A percentile compares a stretch with the other conserved stretches of the same genome.
phyloP scores from a whole-genome alignment of 1,140 invertebrate genomes.

The Drosophila simulans region DNA sequence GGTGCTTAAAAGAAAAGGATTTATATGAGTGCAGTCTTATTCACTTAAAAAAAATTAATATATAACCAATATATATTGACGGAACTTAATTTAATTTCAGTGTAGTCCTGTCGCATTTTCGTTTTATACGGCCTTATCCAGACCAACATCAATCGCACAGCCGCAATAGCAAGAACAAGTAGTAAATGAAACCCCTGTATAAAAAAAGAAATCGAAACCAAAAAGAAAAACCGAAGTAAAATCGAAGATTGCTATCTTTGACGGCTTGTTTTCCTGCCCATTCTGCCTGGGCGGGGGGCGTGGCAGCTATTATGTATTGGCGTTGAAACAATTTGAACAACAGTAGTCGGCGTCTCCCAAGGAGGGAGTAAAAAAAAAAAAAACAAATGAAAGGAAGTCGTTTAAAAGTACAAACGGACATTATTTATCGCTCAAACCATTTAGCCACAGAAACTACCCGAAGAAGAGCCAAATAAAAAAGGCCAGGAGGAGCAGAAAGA shows the following conservation, averaged over 20 bases:
- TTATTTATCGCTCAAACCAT: slow-evolving; percentile 84
- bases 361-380: slow-evolving; percentile 34
- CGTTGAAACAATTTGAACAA: slow-evolving; percentile 84
- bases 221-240: slow-evolving; percentile 58
- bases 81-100: slow-evolving; percentile 10
- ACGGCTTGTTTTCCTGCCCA: slow-evolving; percentile 80
- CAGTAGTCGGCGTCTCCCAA: slow-evolving; percentile 40
- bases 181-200: slow-evolving; percentile 75
- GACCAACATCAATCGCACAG: slow-evolving; percentile 73
- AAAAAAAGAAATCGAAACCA: slow-evolving; percentile 3
- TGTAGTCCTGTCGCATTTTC: slow-evolving; percentile 46
- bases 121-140: slow-evolving; percentile 60
- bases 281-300: slow-evolving; percentile 34
- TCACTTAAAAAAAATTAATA: not conserved
- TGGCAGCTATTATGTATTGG: slow-evolving; percentile 83
- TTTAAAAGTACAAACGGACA: slow-evolving; percentile 85
- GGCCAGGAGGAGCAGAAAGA: slow-evolving; percentile 9
- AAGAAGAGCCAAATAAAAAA: slow-evolving; percentile 44
- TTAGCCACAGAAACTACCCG: slow-evolving; percentile 75
- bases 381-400: slow-evolving; percentile 84
- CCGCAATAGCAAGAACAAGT: slow-evolving; percentile 53
- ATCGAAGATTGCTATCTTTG: slow-evolving; percentile 85
- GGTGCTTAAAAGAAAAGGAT: not conserved
- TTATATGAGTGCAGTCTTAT: too few relatives aligned
- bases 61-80: not conserved